Evolutionary conservation across 64 coral and sea anemone species (phyloP).

Genomic region (Acropora tenuis): DNA sequence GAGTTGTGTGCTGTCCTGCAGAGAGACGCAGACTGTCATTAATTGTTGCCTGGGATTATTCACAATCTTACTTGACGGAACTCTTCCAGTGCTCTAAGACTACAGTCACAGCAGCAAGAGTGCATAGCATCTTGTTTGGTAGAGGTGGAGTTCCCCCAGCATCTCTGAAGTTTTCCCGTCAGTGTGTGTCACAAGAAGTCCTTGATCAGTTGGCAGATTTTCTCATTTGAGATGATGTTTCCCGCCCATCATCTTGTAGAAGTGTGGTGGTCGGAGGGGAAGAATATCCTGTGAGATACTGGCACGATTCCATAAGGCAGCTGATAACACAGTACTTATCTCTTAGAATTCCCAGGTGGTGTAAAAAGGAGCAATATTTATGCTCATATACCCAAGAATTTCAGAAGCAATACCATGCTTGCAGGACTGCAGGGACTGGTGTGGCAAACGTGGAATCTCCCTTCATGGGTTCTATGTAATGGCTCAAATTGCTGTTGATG

Average conservation of each 20-base stretch:
- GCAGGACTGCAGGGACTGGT: slow-evolving; percentile 32
- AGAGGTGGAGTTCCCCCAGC: slow-evolving; percentile 30
- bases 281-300: slow-evolving; percentile 46
- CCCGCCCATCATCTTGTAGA: slow-evolving; percentile 63
- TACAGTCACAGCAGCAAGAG: slow-evolving; percentile 47
- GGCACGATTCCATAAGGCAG: neutral
- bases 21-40: slow-evolving; percentile 5
- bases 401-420: neutral
- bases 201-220: slow-evolving; percentile 28
- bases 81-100: slow-evolving; percentile 45
- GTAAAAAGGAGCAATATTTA: slow-evolving; percentile 9
- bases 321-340: neutral
- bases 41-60: slow-evolving; percentile 16
- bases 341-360: neutral
- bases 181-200: slow-evolving; percentile 38
- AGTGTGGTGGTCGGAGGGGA: slow-evolving; percentile 57
- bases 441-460: slow-evolving; percentile 54
- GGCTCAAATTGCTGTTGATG: slow-evolving; percentile 2
- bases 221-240: slow-evolving; percentile 17
- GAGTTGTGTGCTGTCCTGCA: neutral
- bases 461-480: slow-evolving; percentile 46
- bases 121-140: slow-evolving; percentile 55
- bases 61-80: neutral
- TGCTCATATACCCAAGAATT: neutral
- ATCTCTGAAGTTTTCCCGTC: slow-evolving; percentile 22